Conservation (phyloP, 2,113 vertebrate genomes). For the Conger conger region DNA sequence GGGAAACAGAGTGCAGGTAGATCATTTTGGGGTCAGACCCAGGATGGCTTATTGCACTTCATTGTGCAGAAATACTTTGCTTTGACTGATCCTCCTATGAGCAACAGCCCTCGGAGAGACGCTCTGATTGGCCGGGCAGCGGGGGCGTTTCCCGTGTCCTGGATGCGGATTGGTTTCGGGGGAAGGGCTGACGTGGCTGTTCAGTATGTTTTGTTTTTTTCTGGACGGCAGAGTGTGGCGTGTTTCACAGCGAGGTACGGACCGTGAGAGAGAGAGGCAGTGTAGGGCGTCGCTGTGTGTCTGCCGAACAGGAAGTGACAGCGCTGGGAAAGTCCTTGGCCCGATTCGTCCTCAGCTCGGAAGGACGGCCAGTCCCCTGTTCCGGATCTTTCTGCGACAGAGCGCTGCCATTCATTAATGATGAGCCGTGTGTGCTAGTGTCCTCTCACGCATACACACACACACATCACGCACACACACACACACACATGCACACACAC, state of each 20-base stretch:
- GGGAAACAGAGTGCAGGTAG: constrained; percentile 69
- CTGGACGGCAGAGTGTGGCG: neutral
- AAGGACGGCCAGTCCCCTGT: constrained; percentile 39
- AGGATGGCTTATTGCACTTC: neutral
- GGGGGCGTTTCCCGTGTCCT: neutral
- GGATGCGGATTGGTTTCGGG: neutral
- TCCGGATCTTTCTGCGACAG: constrained; percentile 59
- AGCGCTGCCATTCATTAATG: constrained; percentile 48
- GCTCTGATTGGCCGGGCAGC: neutral
- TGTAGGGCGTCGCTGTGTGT: neutral
- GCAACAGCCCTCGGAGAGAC: neutral
- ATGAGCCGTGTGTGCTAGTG: neutral
- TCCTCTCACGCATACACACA: constrained; percentile 41
- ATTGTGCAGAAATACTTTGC: constrained; percentile 3
- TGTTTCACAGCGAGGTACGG: neutral
- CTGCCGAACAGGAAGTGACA: neutral
- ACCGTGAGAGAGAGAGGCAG: too few species aligned
- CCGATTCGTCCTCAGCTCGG: neutral
- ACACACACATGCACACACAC: too few species aligned
- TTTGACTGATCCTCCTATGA: constrained; percentile 7
- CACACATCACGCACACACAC: too few species aligned
- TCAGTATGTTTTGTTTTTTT: neutral
- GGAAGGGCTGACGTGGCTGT: neutral
- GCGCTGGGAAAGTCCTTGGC: neutral
- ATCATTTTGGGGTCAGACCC: constrained; percentile 50